Conservation (phyloP, 1,140 invertebrate genomes). For the Orussus abietinus region DNA sequence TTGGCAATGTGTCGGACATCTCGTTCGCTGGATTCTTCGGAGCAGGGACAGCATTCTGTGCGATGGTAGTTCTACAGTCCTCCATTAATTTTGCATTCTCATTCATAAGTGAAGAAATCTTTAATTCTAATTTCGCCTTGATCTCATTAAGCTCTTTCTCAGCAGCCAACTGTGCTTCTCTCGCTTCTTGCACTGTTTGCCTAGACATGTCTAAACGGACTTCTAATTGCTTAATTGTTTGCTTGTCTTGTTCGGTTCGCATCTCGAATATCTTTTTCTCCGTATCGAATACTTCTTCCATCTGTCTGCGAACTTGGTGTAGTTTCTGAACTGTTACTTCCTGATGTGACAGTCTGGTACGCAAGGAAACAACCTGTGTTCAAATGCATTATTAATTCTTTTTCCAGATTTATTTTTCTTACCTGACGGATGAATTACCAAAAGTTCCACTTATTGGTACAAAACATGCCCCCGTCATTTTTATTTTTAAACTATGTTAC, state of each 20-base stretch:
- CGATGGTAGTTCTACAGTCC: conserved; percentile 13
- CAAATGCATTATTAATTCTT: too few relatives aligned
- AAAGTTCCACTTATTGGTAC: neutral
- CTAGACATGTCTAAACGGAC: conserved; percentile 37
- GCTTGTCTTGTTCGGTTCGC: conserved; percentile 40
- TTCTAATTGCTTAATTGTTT: conserved; percentile 45
- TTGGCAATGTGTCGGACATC: conserved; percentile 21
- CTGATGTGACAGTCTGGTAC: conserved; percentile 42
- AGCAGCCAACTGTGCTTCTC: conserved; percentile 23
- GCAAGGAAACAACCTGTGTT: conserved; percentile 42
- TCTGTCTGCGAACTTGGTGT: conserved; percentile 43
- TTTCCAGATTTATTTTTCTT: too few relatives aligned
- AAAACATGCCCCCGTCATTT: conserved; percentile 5
- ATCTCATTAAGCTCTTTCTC: conserved; percentile 40
- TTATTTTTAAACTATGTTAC: neutral
- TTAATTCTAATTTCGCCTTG: conserved; percentile 39
- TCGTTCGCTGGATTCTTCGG: conserved; percentile 5
- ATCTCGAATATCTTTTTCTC: conserved; percentile 43
- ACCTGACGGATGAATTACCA: too few relatives aligned
- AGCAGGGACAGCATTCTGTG: conserved; percentile 13
- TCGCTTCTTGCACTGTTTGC: conserved; percentile 38
- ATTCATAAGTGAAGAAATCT: conserved; percentile 28
- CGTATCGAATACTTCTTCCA: conserved; percentile 49
- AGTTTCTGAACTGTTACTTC: conserved; percentile 43
- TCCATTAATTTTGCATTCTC: conserved; percentile 34